Conservation (phyloP, 2,797 vertebrate species). For the Ctenopoma multispine region DNA sequence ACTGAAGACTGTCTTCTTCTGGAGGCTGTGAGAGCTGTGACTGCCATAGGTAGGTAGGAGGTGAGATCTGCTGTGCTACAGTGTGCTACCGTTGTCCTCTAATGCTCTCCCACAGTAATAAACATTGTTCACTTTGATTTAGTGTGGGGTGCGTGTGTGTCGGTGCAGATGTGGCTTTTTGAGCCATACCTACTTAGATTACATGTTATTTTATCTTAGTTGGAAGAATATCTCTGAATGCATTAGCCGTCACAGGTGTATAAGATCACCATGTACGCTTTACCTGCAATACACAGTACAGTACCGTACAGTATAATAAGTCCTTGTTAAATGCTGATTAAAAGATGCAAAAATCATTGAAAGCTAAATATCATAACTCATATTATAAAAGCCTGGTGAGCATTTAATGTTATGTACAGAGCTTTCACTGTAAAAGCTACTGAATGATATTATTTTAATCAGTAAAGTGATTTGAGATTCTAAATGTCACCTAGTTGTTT, state of each 20-base stretch:
- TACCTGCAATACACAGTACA: background rate
- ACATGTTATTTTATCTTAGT: no score
- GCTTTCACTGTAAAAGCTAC: background rate
- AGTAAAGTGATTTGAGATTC: background rate
- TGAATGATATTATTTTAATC: background rate
- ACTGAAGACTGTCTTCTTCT: constrained; percentile 38
- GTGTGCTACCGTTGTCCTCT: background rate
- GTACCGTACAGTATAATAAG: constrained; percentile 3
- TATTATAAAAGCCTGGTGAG: constrained; percentile 9
- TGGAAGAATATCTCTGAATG: no score
- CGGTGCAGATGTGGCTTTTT: background rate
- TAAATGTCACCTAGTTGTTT: background rate
- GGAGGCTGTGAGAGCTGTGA: constrained; percentile 15
- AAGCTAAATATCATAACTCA: constrained; percentile 15
- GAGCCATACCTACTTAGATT: no score
- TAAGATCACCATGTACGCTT: background rate
- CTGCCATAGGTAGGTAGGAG: constrained; percentile 14
- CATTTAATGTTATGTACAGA: constrained; percentile 13
- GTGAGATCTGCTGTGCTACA: background rate
- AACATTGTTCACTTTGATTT: background rate
- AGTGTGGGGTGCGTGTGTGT: no score
- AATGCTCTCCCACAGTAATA: background rate
- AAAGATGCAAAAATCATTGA: constrained; percentile 17
- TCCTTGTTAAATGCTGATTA: constrained; percentile 42
- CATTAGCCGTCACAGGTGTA: no score